Conservation (phyloP, 2,113 vertebrate species). For the Casuarius casuarius region DNA sequence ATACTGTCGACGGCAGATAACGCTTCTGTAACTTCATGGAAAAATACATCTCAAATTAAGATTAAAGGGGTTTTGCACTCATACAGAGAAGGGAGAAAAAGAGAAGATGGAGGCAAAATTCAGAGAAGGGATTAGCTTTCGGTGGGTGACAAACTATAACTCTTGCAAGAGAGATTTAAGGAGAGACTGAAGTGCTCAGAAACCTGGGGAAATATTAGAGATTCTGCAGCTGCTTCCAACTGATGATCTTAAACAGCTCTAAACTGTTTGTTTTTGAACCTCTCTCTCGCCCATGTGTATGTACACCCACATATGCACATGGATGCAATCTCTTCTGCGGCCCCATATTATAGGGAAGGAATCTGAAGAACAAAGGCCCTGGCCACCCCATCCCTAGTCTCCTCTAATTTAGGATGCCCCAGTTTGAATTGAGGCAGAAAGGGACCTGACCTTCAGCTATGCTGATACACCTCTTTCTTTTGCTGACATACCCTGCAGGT, state of each 20-base stretch:
- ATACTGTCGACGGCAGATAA: conserved; percentile 16
- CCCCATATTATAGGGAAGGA: neutral
- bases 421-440: neutral
- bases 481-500: neutral
- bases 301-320: neutral
- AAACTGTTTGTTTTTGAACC: neutral
- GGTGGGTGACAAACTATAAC: conserved; percentile 30
- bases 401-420: neutral
- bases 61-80: conserved; percentile 42
- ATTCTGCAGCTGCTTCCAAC: neutral
- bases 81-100: neutral
- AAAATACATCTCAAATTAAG: conserved; percentile 41
- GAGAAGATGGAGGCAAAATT: conserved; percentile 23
- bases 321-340: neutral
- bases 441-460: neutral
- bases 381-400: neutral
- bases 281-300: neutral
- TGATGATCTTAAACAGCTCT: neutral
- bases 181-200: neutral
- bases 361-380: neutral
- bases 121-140: conserved; percentile 31
- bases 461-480: neutral
- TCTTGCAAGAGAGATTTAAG: conserved; percentile 25
- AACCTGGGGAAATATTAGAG: conserved; percentile 2
- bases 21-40: conserved; percentile 7